Base-by-base conservation (phyloP, 2,888 invertebrate species). In the Labia minor region DNA sequence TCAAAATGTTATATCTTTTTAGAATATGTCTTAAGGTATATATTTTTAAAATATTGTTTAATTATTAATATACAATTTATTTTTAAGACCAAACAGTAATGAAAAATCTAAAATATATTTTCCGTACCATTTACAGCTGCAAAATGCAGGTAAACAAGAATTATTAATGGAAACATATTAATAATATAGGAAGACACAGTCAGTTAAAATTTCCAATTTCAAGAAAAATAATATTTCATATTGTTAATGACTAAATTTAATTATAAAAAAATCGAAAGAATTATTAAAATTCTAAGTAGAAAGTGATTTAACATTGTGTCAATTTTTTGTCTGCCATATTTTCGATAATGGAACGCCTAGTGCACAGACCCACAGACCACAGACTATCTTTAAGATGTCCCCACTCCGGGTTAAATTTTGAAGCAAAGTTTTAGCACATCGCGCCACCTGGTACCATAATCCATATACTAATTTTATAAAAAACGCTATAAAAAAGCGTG, bases 171-270 rank as follows among this genome's bases (percentile, higher is more conserved):
- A 33, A 68, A 64, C 66, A 69, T 65, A 65, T 66, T 65, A 67
- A 64, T 21, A 37, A 61, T 62, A 69, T 69, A 67, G 69, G 69
- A 70, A 70, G 70, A 70, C 70, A 69, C 68, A 62, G 64, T 69
- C 65, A 49, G 65, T 63, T 66, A 64, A 21, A 33, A 64, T 21
- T 19, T 65, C 37, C 21, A 18, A 65, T 64, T 68, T 68, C 63
- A 69, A 14, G 16, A 49, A 49, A 49, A 8, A 4, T 8, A 49
- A 49, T 16, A 49, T 49, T n/a, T 49, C 16, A 49, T 49, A 3
- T 49, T 49, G 16, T 49, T 8, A 26, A 26, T 8, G 3, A 6
- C 8, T 26, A n/a, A 4, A 49, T 49, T 49, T 49, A 49, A 49
- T 49, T 49, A 49, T 8, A 49, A 49, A 8, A n/a, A 49, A 16